A percentile compares a stretch with the other conserved stretches of the same genome.
phyloP scores from a whole-genome alignment of 2,797 vertebrate genomes.

The Craterocephalus amniculus region DNA sequence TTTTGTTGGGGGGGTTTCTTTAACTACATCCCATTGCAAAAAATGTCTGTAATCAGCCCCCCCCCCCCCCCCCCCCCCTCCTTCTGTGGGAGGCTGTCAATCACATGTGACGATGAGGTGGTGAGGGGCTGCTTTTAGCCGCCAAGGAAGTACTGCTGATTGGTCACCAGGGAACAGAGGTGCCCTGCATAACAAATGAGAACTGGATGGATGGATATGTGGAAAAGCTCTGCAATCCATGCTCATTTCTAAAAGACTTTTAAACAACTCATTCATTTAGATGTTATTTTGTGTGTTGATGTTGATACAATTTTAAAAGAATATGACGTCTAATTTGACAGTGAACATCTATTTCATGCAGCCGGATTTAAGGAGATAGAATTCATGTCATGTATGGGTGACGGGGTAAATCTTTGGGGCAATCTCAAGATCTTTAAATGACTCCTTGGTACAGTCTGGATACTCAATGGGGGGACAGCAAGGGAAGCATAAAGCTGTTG shows the following conservation, averaged over 20 bases:
- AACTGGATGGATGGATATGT: constrained; percentile 57
- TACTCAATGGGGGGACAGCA: constrained; percentile 52
- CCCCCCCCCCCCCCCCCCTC: constrained; percentile 52
- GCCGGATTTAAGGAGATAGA: constrained; percentile 30
- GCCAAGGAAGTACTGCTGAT: constrained; percentile 72
- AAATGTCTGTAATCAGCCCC: too few relatives aligned
- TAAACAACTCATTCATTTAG: constrained; percentile 46
- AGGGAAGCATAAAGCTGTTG: constrained; percentile 65
- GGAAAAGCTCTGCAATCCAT: constrained; percentile 55
- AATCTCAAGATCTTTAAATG: constrained; percentile 62
- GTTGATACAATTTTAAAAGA: too few relatives aligned
- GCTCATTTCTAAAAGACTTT: constrained; percentile 62
- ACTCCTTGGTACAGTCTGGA: constrained; percentile 69
- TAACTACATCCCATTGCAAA: constrained; percentile 80
- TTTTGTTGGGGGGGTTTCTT: constrained; percentile 79
- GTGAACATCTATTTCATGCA: constrained; percentile 41
- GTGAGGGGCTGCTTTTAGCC: constrained; percentile 52
- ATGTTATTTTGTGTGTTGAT: too few relatives aligned
- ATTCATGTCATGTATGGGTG: constrained; percentile 21
- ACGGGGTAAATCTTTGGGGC: constrained; percentile 38
- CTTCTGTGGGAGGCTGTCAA: constrained; percentile 78
- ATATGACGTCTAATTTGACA: constrained; percentile 43
- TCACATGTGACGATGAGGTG: constrained; percentile 74
- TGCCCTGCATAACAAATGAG: constrained; percentile 68
- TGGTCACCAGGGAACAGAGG: constrained; percentile 75